phyloP scores from a whole-genome alignment of 92 coral and sea anemone genomes.

The Chrysogorgia sp. region DNA sequence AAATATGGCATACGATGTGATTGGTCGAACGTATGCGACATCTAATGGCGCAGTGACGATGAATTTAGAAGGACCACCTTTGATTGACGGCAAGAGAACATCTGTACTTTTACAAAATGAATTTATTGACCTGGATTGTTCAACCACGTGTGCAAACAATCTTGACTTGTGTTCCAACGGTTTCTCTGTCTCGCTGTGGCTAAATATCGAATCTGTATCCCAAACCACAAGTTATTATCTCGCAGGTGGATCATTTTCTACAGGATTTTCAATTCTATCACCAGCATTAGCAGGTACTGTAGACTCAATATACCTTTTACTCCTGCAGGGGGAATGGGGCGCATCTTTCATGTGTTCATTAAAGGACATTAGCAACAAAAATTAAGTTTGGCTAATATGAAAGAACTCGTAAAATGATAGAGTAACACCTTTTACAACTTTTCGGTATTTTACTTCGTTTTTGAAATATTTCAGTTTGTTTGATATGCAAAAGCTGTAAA shows the following conservation, averaged over 20 bases:
- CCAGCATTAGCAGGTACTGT: conserved; percentile 15
- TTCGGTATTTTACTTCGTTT: no score
- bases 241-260: not conserved
- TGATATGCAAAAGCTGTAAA: no score
- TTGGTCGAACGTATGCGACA: not conserved
- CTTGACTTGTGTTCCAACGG: conserved; percentile 4
- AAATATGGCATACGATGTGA: conserved; percentile 6
- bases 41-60: conserved; percentile 3
- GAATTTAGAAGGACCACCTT: conserved; percentile 10
- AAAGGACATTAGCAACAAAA: no score
- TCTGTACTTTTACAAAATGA: not conserved
- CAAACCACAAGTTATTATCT: not conserved
- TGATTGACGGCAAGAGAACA: conserved; percentile 2
- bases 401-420: no score
- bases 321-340: no score
- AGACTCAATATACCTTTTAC: no score
- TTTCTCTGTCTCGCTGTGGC: conserved; percentile 5
- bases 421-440: no score
- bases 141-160: conserved; percentile 3
- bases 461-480: no score
- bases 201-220: conserved; percentile 16
- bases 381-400: no score
- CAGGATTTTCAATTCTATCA: conserved; percentile 12
- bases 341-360: no score
- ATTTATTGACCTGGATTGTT: not conserved